Evolutionary conservation across 2,888 invertebrate species (phyloP).

Genomic region (Zygaena filipendulae): DNA sequence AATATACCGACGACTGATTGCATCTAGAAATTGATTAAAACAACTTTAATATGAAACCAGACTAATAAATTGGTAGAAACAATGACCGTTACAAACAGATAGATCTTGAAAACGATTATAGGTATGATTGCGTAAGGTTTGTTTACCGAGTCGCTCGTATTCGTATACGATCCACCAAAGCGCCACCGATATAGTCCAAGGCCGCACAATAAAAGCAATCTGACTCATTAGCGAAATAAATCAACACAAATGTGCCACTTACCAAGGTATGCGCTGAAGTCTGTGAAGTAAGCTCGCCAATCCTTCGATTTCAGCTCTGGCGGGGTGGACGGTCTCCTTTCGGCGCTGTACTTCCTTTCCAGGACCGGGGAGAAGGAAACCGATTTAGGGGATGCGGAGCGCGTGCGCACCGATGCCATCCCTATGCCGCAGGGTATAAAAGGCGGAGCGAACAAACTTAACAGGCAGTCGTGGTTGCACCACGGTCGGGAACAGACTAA

Average conservation of each 20-base stretch:
- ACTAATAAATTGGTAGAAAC: no score
- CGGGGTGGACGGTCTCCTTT: slow-evolving; percentile 39
- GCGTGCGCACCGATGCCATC: slow-evolving; percentile 73
- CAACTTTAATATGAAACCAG: no score
- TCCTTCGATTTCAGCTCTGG: slow-evolving; percentile 46
- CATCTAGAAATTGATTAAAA: no score
- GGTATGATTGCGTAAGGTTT: slow-evolving; percentile 48
- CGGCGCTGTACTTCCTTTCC: slow-evolving; percentile 65
- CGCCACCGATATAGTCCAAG: slow-evolving; percentile 60
- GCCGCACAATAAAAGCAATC: slow-evolving; percentile 46
- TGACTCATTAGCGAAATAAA: slow-evolving; percentile 37
- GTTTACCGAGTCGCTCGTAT: slow-evolving; percentile 41
- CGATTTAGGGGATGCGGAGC: slow-evolving; percentile 73
- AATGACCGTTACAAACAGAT: no score
- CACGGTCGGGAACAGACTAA: slow-evolving; percentile 56
- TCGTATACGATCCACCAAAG: slow-evolving; percentile 47
- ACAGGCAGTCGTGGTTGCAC: slow-evolving; percentile 57
- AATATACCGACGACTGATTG: no score
- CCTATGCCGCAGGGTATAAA: slow-evolving; percentile 48
- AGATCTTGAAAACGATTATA: no score
- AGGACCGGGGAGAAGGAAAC: slow-evolving; percentile 73
- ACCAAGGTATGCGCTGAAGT: slow-evolving; percentile 65
- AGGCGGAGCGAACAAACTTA: slow-evolving; percentile 33
- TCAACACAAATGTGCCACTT: slow-evolving; percentile 35
- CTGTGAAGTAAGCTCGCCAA: slow-evolving; percentile 60